These are phyloP conservation scores for Castor canadensis DNA, from an alignment of 2,113 vertebrate genomes.

Conservation along the genomic window DNA sequence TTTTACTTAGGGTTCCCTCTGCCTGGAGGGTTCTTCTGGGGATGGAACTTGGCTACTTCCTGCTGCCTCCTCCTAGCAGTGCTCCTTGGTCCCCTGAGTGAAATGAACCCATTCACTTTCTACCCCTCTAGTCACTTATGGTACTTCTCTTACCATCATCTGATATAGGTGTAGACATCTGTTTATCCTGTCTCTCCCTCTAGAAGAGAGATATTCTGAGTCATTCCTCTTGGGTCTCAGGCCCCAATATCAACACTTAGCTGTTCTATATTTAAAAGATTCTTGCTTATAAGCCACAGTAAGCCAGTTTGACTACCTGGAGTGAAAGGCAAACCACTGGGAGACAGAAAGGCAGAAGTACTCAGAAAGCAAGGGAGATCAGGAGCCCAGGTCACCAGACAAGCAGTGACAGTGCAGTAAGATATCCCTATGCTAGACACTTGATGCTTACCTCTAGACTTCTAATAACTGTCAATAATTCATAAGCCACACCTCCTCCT, in stretches of 20 bases:
- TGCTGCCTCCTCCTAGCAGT: neutral
- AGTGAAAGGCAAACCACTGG: neutral
- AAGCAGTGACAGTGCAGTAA: neutral
- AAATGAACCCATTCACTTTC: neutral
- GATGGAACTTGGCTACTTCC: neutral
- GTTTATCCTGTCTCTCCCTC: neutral
- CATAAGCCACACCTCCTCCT: neutral
- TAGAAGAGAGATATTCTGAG: neutral
- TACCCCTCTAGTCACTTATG: neutral
- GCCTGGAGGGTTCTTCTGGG: neutral
- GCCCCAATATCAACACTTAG: neutral
- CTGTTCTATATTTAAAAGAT: neutral
- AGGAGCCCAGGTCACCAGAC: neutral
- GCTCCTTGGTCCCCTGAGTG: neutral
- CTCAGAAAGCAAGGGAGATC: neutral
- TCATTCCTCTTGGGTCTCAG: neutral
- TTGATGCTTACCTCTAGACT: neutral
- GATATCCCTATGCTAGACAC: neutral
- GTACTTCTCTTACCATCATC: neutral
- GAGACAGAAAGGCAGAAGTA: neutral
- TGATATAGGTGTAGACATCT: neutral
- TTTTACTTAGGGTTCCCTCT: neutral
- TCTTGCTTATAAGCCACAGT: neutral
- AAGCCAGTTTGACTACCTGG: neutral
- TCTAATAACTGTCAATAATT: constrained; percentile 30